These are phyloP conservation scores for Cephalopachus bancanus DNA, from an alignment of 2,797 vertebrate species.

Conservation along the genomic window DNA sequence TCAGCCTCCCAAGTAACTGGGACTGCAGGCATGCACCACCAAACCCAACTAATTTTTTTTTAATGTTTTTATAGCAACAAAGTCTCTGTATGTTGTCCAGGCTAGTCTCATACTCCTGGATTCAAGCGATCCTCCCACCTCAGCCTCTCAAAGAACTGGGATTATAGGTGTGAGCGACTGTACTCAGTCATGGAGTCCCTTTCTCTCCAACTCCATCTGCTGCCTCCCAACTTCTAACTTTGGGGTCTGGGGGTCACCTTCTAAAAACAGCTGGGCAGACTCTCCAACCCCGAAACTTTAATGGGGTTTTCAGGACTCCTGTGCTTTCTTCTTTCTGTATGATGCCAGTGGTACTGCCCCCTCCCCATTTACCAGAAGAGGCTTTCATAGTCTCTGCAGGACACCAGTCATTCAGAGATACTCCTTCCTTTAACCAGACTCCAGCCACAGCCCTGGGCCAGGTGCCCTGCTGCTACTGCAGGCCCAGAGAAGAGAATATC, in stretches of 20 bases:
- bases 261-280: not conserved
- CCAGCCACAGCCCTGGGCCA: not conserved
- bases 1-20: too few relatives aligned
- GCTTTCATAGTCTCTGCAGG: not conserved
- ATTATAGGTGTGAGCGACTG: too few relatives aligned
- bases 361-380: not conserved
- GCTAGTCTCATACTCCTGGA: too few relatives aligned
- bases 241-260: not conserved
- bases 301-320: not conserved
- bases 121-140: too few relatives aligned
- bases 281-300: not conserved
- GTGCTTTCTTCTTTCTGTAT: not conserved
- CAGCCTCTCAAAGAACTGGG: too few relatives aligned
- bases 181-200: too few relatives aligned
- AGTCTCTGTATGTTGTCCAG: too few relatives aligned
- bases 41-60: too few relatives aligned
- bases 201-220: too few relatives aligned
- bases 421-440: not conserved
- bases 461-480: not conserved
- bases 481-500: not conserved
- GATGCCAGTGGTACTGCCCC: accelerated
- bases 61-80: too few relatives aligned
- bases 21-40: too few relatives aligned
- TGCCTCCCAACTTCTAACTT: not conserved
- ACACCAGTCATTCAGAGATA: not conserved